Conservation (phyloP, 2,113 vertebrate genomes). For the Semnopithecus entellus region DNA sequence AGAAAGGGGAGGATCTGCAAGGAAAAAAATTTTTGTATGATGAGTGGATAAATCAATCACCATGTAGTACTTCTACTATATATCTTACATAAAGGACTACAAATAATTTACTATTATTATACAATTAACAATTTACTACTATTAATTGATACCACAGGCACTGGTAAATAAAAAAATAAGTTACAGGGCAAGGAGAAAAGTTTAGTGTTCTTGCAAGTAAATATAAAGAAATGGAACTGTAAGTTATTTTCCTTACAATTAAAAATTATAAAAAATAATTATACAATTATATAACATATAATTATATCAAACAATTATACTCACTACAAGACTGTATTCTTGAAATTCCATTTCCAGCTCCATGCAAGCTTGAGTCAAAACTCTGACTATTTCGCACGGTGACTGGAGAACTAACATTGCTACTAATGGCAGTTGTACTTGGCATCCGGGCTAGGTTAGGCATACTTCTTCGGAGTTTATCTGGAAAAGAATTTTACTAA, state of each 20-base stretch:
- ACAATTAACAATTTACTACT: background rate
- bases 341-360: conserved; percentile 89
- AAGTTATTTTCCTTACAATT: background rate
- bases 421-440: conserved; percentile 84
- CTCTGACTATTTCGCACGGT: conserved; percentile 95
- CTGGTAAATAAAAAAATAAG: background rate
- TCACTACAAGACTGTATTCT: conserved; percentile 96
- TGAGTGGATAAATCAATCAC: background rate
- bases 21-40: background rate
- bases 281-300: too few relatives aligned
- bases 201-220: background rate
- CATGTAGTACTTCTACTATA: background rate
- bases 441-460: conserved; percentile 94
- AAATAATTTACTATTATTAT: background rate
- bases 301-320: conserved; percentile 59
- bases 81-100: background rate
- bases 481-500: conserved; percentile 77
- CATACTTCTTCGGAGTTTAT: conserved; percentile 98
- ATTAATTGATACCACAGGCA: background rate
- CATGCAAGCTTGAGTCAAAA: conserved; percentile 93
- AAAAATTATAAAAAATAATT: too few relatives aligned
- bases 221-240: background rate
- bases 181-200: background rate
- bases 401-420: conserved; percentile 84
- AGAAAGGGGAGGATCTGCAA: background rate